phyloP scores from a whole-genome alignment of 2,797 vertebrate species.

The Streptopelia turtur region DNA sequence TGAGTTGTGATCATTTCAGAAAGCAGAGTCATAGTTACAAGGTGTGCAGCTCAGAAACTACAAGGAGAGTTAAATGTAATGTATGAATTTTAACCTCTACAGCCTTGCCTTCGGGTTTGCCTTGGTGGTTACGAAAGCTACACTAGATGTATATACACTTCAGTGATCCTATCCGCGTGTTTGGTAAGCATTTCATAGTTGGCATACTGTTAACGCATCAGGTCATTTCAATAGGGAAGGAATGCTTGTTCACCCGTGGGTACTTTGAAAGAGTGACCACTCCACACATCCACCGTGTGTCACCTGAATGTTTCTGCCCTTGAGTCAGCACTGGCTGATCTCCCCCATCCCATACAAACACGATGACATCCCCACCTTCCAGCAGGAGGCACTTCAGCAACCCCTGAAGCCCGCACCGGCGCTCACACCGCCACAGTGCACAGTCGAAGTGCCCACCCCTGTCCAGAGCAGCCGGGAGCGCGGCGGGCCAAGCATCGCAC shows the following conservation, averaged over 20 bases:
- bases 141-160: fast-evolving
- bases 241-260: neutral
- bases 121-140: neutral
- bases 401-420: fast-evolving
- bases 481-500: too few species aligned
- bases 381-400: fast-evolving
- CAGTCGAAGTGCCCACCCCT: too few species aligned
- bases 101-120: neutral
- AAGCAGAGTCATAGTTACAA: fast-evolving
- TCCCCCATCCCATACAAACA: fast-evolving
- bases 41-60: fast-evolving
- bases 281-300: fast-evolving
- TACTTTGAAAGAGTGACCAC: neutral
- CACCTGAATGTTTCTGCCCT: fast-evolving
- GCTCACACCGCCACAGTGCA: neutral
- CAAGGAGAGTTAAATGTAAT: neutral
- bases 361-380: fast-evolving
- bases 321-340: neutral
- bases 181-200: neutral
- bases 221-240: neutral
- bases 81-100: neutral
- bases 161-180: neutral
- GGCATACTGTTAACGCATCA: fast-evolving
- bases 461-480: too few species aligned
- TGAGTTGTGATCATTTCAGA: fast-evolving